These are phyloP conservation scores for Bovichtus diacanthus DNA, from an alignment of 2,797 vertebrate genomes.

Conservation along the genomic window DNA sequence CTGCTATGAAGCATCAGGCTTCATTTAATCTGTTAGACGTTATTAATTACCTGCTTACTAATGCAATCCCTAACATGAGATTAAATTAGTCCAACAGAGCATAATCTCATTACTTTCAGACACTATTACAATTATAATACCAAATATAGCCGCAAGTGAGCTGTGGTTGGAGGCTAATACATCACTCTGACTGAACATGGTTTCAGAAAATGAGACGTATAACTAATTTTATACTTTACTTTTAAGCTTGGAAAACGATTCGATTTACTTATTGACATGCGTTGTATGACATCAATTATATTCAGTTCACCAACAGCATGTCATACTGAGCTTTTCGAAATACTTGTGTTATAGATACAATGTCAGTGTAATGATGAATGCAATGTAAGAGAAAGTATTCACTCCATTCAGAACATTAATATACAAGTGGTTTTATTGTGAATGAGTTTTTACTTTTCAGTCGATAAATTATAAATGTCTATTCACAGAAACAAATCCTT, in stretches of 20 bases:
- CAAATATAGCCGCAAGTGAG: conserved; percentile 36
- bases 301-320: not conserved
- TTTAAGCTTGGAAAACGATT: not conserved
- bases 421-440: too few species aligned
- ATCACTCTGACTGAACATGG: conserved; percentile 21
- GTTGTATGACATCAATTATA: not conserved
- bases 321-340: not conserved
- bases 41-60: conserved; percentile 63
- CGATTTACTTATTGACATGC: not conserved
- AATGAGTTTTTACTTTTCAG: not conserved
- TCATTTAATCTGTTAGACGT: conserved; percentile 40
- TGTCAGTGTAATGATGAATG: not conserved
- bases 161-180: conserved; percentile 8
- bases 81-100: conserved; percentile 51
- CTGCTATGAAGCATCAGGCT: conserved; percentile 29
- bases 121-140: conserved; percentile 49
- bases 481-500: too few species aligned
- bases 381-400: too few species aligned
- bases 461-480: not conserved
- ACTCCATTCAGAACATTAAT: too few species aligned
- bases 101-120: conserved; percentile 64
- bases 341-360: not conserved
- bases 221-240: not conserved
- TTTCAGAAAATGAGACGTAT: not conserved
- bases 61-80: conserved; percentile 54